phyloP scores from a whole-genome alignment of 2,797 vertebrate genomes.

The Lacerta agilis region DNA sequence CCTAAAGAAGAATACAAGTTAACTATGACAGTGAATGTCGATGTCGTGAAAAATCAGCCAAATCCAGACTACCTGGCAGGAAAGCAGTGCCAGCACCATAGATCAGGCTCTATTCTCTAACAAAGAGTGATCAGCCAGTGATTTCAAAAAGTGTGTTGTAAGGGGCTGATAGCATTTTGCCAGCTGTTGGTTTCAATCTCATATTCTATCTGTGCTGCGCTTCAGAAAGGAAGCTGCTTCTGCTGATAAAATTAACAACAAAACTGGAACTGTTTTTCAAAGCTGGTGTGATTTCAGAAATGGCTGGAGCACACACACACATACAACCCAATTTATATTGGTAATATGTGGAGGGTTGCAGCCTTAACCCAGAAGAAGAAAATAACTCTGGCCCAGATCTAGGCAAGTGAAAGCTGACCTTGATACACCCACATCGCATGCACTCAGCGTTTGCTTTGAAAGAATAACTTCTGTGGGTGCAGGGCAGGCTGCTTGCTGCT shows the following conservation, averaged over 20 bases:
- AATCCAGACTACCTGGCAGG: background rate
- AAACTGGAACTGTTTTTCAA: background rate
- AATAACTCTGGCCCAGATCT: background rate
- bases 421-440: background rate
- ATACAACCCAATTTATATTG: background rate
- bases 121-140: background rate
- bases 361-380: background rate
- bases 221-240: slow-evolving; percentile 3
- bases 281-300: background rate
- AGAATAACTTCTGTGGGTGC: background rate
- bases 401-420: background rate
- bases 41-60: background rate
- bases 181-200: background rate
- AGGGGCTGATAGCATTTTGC: background rate
- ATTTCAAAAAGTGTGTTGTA: background rate
- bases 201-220: background rate
- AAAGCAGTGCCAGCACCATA: background rate
- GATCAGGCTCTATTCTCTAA: background rate
- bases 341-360: background rate
- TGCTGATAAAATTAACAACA: background rate
- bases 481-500: background rate
- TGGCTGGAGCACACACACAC: background rate
- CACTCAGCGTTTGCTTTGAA: background rate
- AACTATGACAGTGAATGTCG: background rate
- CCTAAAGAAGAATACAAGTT: background rate